Conservation (phyloP, 35 echinoderm and acorn worm species). For the Apostichopus californicus region DNA sequence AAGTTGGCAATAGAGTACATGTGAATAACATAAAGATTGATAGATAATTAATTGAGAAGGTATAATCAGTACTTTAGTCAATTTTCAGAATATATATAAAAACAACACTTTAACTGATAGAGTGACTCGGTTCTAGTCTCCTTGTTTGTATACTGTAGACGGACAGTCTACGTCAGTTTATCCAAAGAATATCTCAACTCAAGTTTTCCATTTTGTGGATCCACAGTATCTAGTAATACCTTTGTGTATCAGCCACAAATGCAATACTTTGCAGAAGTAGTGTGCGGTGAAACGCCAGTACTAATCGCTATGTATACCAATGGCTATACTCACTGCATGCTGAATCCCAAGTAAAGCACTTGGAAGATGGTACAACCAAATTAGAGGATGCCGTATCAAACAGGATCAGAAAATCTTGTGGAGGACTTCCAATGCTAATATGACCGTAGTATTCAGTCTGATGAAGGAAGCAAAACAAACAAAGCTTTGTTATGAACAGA, state of each 20-base stretch:
- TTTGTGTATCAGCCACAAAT: background rate
- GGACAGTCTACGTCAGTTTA: too few relatives aligned
- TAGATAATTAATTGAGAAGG: too few relatives aligned
- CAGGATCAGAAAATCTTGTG: background rate
- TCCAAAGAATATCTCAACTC: background rate
- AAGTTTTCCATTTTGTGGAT: background rate
- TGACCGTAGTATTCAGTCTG: background rate
- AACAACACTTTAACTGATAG: too few relatives aligned
- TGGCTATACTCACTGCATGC: background rate
- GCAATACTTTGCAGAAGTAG: background rate
- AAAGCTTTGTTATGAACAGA: background rate
- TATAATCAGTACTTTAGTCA: too few relatives aligned
- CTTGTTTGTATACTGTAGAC: too few relatives aligned
- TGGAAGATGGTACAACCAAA: background rate
- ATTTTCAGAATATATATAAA: too few relatives aligned
- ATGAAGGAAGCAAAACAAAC: background rate
- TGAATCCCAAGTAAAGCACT: background rate
- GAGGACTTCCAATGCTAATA: background rate
- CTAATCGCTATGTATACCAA: background rate
- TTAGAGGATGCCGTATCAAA: background rate
- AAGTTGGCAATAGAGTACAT: too few relatives aligned
- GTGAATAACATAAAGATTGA: too few relatives aligned
- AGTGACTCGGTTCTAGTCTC: too few relatives aligned
- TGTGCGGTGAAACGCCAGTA: background rate
- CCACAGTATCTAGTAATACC: background rate